Evolutionary conservation across 2,888 invertebrate species (phyloP).

Genomic region (Nesidiocoris tenuis): DNA sequence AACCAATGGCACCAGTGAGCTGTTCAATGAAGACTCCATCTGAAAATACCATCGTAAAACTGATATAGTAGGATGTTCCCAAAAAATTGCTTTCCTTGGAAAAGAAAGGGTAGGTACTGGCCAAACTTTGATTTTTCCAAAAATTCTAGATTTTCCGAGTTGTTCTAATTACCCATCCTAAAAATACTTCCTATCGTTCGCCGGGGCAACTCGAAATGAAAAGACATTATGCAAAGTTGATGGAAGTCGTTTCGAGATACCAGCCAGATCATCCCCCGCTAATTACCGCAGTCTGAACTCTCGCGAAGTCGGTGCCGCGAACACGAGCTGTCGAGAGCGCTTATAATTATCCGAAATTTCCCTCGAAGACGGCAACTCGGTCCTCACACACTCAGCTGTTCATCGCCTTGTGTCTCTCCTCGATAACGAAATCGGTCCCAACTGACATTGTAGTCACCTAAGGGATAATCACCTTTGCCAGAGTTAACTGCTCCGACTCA

Average conservation of each 20-base stretch:
- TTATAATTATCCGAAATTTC: slow-evolving; percentile 14
- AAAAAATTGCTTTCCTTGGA: no score
- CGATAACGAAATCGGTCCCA: slow-evolving; percentile 5
- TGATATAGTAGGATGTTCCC: no score
- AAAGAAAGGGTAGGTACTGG: no score
- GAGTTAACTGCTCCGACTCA: slow-evolving; percentile 14
- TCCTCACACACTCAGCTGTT: neutral
- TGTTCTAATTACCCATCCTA: no score
- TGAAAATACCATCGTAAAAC: no score
- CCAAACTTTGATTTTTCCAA: no score
- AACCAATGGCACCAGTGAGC: no score
- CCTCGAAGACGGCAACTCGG: neutral
- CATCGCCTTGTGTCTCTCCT: neutral
- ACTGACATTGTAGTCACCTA: neutral
- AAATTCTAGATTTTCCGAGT: no score
- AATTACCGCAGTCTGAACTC: neutral
- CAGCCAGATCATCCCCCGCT: neutral
- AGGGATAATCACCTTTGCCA: neutral
- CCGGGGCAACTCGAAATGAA: neutral
- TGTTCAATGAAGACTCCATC: no score
- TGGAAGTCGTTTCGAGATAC: neutral
- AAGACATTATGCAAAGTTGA: neutral
- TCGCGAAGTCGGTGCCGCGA: no score
- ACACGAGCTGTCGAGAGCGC: neutral
- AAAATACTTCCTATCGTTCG: neutral